Evolutionary conservation across 2,888 invertebrate species (phyloP).

Genomic region (Syritta pipiens): DNA sequence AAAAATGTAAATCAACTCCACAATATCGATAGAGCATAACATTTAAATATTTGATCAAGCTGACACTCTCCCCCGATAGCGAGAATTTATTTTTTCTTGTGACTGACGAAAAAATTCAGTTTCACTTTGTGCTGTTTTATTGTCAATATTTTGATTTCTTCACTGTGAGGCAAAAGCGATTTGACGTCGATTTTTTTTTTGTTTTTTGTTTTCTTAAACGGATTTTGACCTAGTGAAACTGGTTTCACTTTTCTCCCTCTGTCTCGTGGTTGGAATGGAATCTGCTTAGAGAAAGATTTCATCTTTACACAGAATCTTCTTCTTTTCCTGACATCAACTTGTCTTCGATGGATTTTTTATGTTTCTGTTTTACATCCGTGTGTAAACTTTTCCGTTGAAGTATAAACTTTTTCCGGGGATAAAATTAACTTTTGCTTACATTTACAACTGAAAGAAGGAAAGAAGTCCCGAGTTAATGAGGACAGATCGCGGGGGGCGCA

Average conservation of each 20-base stretch:
- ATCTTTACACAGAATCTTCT: constrained; percentile 14
- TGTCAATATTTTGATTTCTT: constrained; percentile 40
- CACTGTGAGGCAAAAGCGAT: neutral
- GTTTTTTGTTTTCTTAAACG: constrained; percentile 9
- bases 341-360: neutral
- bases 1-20: constrained; percentile 11
- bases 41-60: constrained; percentile 1
- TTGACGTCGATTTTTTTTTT: neutral
- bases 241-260: constrained; percentile 58
- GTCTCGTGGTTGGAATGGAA: constrained; percentile 6
- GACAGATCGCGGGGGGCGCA: neutral
- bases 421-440: constrained; percentile 52
- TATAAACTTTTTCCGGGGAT: constrained; percentile 23
- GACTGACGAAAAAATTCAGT: constrained; percentile 1
- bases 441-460: constrained; percentile 13
- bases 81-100: neutral
- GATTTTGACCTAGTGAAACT: constrained; percentile 51
- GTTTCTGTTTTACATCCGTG: constrained; percentile 12
- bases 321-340: constrained; percentile 11
- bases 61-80: neutral
- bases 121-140: constrained; percentile 20
- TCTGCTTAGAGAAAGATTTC: constrained; percentile 16
- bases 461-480: constrained; percentile 52
- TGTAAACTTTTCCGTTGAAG: too few species aligned
- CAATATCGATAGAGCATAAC: neutral